Conservation (phyloP, 2,888 invertebrate genomes). For the Athalia rosae region DNA sequence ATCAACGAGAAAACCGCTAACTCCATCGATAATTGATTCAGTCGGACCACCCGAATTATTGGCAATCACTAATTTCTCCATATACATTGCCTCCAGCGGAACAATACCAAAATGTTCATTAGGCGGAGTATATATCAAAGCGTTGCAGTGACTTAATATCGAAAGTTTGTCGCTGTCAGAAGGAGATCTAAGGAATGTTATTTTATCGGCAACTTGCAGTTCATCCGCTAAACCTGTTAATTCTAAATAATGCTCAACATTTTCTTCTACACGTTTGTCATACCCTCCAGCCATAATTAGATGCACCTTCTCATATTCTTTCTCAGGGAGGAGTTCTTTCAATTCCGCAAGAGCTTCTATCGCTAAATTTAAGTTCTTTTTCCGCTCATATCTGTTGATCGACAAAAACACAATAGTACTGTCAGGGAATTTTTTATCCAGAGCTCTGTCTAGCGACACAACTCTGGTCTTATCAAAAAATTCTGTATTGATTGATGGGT, state of each 20-base stretch:
- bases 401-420: slow-evolving; percentile 86
- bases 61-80: slow-evolving; percentile 94
- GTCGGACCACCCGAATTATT: slow-evolving; percentile 96
- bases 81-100: slow-evolving; percentile 98
- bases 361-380: slow-evolving; percentile 94
- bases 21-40: slow-evolving; percentile 89
- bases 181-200: slow-evolving; percentile 91
- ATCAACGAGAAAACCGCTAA: slow-evolving; percentile 88
- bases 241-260: slow-evolving; percentile 89
- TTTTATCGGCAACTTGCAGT: slow-evolving; percentile 81
- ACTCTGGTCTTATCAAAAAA: slow-evolving; percentile 79
- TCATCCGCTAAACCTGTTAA: slow-evolving; percentile 81
- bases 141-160: slow-evolving; percentile 84
- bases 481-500: slow-evolving; percentile 93
- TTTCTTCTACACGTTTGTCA: slow-evolving; percentile 91
- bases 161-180: slow-evolving; percentile 89
- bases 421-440: slow-evolving; percentile 73
- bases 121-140: slow-evolving; percentile 95
- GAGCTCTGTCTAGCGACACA: slow-evolving; percentile 73
- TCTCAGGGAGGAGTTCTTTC: slow-evolving; percentile 75
- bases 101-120: slow-evolving; percentile 99
- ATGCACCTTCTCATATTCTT: slow-evolving; percentile 82
- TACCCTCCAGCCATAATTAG: slow-evolving; percentile 97
- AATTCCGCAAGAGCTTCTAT: slow-evolving; percentile 85
- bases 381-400: slow-evolving; percentile 97